Evolutionary conservation across 2,797 vertebrate genomes (phyloP), one percentile per base, ranked within the genome.

Genomic region (Sebastes trivittatus): DNA sequence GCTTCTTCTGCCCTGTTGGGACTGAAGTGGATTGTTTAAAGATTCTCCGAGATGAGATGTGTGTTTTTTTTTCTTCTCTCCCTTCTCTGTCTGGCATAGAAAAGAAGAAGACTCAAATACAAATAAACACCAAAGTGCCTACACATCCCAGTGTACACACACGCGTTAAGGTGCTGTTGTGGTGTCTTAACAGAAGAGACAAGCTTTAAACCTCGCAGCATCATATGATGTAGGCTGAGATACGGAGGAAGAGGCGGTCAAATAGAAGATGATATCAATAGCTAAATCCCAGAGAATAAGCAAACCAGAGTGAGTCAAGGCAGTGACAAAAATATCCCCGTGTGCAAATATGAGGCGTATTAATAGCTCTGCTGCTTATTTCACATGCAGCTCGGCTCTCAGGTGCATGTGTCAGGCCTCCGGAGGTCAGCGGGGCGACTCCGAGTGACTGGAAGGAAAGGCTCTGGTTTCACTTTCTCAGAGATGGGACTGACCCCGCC

Each of bases 391-490:
- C 55, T 59, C 66, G 42, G 52, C 66, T 77, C 67, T 84, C 72
- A 59, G 52, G 67, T 86, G 54, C 55, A 34, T 74, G 63, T 65
- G 74, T 82, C 16, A 25, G 59, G 25, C 16, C 75, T 81, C 38
- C 6, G 8, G 60, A 67, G 69, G 83, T 90, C 85, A 62, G 5
- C 13, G 6, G 77, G 78, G 46, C 0, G 46, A n/a, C 46, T 52
- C 18, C 18, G 2, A 52, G 63, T 11, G 22, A 56, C 29, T 25
- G 65, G 75, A 80, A 77, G 75, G 60, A 88, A 89, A 77, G 78
- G 67, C 71, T 94, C 88, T 3, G 14, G 68, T 94, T 92, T 90
- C 90, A 89, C 81, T 86, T 91, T 92, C 89, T 84, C 90, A 87
- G 70, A 80, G 75, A 76, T 32, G 59, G 34, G 27, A 72, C 63